Percentiles rank a stretch among this genome's conserved stretches.
phyloP scores from a whole-genome alignment of 2,888 invertebrate genomes.

The Anorthoa munda region DNA sequence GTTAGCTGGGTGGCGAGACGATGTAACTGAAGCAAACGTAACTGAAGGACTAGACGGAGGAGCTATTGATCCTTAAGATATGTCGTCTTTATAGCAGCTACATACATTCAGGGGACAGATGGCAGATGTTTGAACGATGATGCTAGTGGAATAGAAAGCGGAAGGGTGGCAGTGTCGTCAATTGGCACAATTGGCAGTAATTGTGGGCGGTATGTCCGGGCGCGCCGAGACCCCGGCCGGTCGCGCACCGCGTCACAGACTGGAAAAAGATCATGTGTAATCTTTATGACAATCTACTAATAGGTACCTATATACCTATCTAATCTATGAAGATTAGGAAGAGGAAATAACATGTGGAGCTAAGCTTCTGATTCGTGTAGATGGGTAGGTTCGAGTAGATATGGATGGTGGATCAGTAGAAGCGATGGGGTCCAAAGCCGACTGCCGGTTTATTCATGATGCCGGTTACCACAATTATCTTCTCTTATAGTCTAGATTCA shows the following conservation, averaged over 20 bases:
- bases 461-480: neutral
- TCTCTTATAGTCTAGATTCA: too few relatives aligned
- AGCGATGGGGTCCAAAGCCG: too few relatives aligned
- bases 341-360: slow-evolving; percentile 5
- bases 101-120: slow-evolving; percentile 63
- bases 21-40: slow-evolving; percentile 46
- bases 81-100: slow-evolving; percentile 4
- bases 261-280: slow-evolving; percentile 58
- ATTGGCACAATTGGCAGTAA: slow-evolving; percentile 91
- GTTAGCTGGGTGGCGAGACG: slow-evolving; percentile 46
- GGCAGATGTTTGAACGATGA: slow-evolving; percentile 83
- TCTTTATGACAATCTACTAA: slow-evolving; percentile 25
- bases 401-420: neutral
- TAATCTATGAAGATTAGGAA: slow-evolving; percentile 4
- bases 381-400: neutral
- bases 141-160: slow-evolving; percentile 84
- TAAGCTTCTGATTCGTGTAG: slow-evolving; percentile 10
- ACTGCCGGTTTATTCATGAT: neutral
- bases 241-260: slow-evolving; percentile 59
- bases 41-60: slow-evolving; percentile 39
- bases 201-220: slow-evolving; percentile 90
- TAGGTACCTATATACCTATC: slow-evolving; percentile 2
- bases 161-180: slow-evolving; percentile 89
- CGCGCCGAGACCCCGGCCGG: slow-evolving; percentile 75
- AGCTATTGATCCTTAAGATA: slow-evolving; percentile 9